Conservation (phyloP, 2,797 vertebrate species). For the Gambusia yucatana region DNA sequence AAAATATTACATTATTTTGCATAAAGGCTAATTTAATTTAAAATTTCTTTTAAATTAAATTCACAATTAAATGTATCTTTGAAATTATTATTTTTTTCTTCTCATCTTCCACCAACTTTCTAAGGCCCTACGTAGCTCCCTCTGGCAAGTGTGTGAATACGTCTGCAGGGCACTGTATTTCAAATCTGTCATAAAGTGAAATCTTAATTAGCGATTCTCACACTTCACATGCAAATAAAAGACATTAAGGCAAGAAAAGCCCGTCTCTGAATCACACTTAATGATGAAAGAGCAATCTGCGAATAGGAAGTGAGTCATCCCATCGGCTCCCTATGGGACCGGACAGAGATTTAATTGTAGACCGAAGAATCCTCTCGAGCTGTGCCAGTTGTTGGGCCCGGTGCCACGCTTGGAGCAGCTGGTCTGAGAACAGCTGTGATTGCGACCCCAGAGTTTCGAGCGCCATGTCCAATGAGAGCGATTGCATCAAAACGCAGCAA, state of each 20-base stretch:
- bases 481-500: conserved; percentile 63
- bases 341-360: conserved; percentile 15
- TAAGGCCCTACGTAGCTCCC: too few relatives aligned
- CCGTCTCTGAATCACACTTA: neutral
- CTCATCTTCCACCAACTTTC: too few relatives aligned
- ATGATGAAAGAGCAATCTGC: conserved; percentile 1
- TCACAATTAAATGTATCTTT: too few relatives aligned
- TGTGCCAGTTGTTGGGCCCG: conserved; percentile 26
- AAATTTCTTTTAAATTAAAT: too few relatives aligned
- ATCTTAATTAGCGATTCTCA: neutral
- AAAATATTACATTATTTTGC: too few relatives aligned
- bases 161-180: neutral
- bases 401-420: conserved; percentile 55
- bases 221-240: neutral
- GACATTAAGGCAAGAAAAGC: neutral
- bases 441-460: conserved; percentile 55
- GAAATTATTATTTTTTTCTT: too few relatives aligned
- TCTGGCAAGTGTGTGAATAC: neutral
- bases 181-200: neutral
- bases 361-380: conserved; percentile 13
- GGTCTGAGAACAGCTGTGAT: conserved; percentile 65
- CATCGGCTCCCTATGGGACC: neutral
- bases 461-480: conserved; percentile 41
- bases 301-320: neutral
- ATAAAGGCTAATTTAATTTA: too few relatives aligned